Percentiles rank a stretch among this genome's conserved stretches.
Evolutionary conservation across 1,140 invertebrate genomes (phyloP).

Genomic region (Subanguina moxae): DNA sequence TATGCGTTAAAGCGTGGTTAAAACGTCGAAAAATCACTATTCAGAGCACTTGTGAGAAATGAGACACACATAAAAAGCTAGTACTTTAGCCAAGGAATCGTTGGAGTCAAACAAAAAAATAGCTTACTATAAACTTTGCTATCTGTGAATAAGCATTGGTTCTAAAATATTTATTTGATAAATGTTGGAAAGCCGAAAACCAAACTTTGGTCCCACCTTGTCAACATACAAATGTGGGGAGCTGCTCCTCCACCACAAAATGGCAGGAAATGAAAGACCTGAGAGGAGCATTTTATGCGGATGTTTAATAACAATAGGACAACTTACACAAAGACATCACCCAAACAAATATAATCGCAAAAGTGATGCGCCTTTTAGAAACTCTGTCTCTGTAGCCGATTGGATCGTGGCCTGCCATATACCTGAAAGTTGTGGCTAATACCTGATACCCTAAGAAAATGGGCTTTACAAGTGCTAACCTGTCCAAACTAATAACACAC

Average conservation of each 20-base stretch:
- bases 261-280: constrained; percentile 57
- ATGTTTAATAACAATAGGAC: neutral
- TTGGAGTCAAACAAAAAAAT: too few relatives aligned
- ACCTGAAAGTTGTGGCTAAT: too few relatives aligned
- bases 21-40: too few relatives aligned
- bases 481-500: constrained; percentile 55
- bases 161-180: constrained; percentile 38
- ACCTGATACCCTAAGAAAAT: too few relatives aligned
- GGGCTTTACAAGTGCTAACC: constrained; percentile 8
- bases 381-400: constrained; percentile 57
- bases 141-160: constrained; percentile 55
- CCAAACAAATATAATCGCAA: constrained; percentile 56
- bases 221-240: constrained; percentile 56
- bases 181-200: neutral
- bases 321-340: constrained; percentile 54
- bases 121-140: constrained; percentile 37
- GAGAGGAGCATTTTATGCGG: constrained; percentile 1
- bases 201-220: constrained; percentile 23
- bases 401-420: constrained; percentile 57
- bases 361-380: constrained; percentile 50
- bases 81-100: too few relatives aligned
- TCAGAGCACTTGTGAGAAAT: too few relatives aligned
- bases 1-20: too few relatives aligned
- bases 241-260: constrained; percentile 53
- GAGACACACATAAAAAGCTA: too few relatives aligned